Conservation (phyloP, 1,140 invertebrate genomes). For the Zelostemma sp. region DNA sequence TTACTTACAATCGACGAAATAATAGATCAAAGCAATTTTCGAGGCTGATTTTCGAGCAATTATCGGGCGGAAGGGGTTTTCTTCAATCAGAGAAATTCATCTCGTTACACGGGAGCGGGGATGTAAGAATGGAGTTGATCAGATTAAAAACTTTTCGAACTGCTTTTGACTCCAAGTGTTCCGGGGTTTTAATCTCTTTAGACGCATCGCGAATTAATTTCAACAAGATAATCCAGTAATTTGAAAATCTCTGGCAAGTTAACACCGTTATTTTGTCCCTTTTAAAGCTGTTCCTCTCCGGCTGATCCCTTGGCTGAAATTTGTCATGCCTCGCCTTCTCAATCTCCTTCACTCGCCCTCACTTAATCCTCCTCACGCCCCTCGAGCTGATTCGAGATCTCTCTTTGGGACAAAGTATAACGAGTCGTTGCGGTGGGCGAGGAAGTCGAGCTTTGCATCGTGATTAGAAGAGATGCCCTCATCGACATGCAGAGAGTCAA, state of each 20-base stretch:
- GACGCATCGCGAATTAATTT: constrained; percentile 54
- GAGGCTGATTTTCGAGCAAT: constrained; percentile 11
- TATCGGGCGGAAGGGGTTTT: constrained; percentile 11
- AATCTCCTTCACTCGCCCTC: constrained; percentile 30
- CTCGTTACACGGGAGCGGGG: constrained; percentile 26
- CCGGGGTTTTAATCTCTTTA: constrained; percentile 53
- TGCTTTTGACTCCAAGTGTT: constrained; percentile 47
- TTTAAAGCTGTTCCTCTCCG: neutral
- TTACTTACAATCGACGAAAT: too few species aligned
- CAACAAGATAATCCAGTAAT: constrained; percentile 60
- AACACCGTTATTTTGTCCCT: constrained; percentile 36
- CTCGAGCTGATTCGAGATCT: constrained; percentile 25
- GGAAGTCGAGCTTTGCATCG: constrained; percentile 28
- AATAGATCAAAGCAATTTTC: constrained; percentile 9
- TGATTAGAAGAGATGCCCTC: constrained; percentile 37
- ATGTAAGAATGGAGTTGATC: constrained; percentile 50
- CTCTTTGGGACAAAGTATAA: constrained; percentile 33
- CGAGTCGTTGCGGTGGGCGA: constrained; percentile 22
- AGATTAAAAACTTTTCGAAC: constrained; percentile 53
- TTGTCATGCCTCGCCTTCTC: constrained; percentile 36
- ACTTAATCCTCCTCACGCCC: constrained; percentile 21
- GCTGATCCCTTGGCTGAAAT: constrained; percentile 22
- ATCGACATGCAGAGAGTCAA: constrained; percentile 36
- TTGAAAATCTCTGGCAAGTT: constrained; percentile 58
- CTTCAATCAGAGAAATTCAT: constrained; percentile 25